A percentile compares a stretch with the other conserved stretches of the same genome.
Conservation (phyloP, 2,888 invertebrate genomes). For the Oligia strigilis region DNA sequence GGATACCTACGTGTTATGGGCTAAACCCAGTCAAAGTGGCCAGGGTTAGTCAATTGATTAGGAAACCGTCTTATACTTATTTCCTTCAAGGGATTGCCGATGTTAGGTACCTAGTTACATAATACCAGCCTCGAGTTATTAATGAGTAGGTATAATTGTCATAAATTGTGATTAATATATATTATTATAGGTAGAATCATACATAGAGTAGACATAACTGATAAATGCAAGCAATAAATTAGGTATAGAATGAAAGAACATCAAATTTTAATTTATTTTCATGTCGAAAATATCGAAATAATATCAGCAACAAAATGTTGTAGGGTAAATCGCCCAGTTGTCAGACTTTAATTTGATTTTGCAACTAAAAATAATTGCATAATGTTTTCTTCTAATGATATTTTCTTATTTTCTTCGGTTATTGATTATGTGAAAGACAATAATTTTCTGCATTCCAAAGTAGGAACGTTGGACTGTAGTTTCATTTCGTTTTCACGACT, state of each 20-base stretch:
- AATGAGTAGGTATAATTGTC: not conserved
- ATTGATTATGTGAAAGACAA: not conserved
- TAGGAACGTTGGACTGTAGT: not conserved
- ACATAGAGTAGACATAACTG: not conserved
- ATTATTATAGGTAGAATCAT: not conserved
- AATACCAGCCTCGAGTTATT: not conserved
- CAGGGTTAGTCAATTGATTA: not conserved
- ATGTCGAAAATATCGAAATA: not conserved
- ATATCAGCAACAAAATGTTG: not conserved
- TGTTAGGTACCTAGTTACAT: not conserved
- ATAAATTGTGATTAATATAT: not conserved
- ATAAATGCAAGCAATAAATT: not conserved
- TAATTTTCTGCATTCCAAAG: not conserved
- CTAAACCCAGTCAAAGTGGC: not conserved
- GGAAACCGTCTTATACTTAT: not conserved
- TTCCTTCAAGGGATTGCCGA: not conserved
- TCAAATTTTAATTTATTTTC: not conserved
- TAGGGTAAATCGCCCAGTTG: constrained; percentile 9
- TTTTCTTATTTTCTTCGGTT: not conserved
- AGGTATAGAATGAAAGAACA: not conserved
- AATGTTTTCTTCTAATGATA: not conserved
- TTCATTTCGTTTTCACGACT: not conserved
- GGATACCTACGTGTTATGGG: not conserved
- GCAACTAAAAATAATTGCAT: not conserved
- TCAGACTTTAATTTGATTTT: not conserved